Percentiles rank a stretch among this genome's conserved stretches.
Evolutionary conservation across 2,113 vertebrate species (phyloP).

Genomic region (Phrynocephalus versicolor): DNA sequence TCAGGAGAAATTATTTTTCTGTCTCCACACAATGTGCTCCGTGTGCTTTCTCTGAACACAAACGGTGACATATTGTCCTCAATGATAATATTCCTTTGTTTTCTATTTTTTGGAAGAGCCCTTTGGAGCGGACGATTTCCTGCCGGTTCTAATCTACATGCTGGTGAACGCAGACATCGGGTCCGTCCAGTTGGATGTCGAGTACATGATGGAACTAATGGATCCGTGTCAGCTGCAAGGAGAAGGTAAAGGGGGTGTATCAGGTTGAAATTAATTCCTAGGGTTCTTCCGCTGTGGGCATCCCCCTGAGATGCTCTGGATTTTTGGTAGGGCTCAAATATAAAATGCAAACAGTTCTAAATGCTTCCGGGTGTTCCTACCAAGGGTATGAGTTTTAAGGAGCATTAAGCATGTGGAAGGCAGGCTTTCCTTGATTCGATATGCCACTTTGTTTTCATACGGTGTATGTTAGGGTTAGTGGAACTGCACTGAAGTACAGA

Average conservation of each 20-base stretch:
- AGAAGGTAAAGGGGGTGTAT: conserved; percentile 63
- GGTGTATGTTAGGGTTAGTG: not conserved
- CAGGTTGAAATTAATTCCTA: too few relatives aligned
- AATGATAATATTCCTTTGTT: not conserved
- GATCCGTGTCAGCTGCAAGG: conserved; percentile 85
- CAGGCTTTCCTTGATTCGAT: not conserved
- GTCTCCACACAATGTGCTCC: too few relatives aligned
- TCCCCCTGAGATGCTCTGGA: too few relatives aligned
- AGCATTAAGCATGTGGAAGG: not conserved
- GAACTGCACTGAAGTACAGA: not conserved
- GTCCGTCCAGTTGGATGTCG: conserved; percentile 84
- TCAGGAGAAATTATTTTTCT: not conserved
- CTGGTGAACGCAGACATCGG: conserved; percentile 78
- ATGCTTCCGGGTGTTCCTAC: too few relatives aligned
- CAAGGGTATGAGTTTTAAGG: not conserved
- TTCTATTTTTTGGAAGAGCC: conserved; percentile 67
- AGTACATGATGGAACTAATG: conserved; percentile 92
- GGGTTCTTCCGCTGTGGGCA: too few relatives aligned
- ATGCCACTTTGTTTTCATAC: not conserved
- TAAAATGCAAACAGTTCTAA: too few relatives aligned
- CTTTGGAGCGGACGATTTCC: conserved; percentile 88
- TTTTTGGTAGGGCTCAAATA: not conserved
- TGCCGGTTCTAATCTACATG: conserved; percentile 87
- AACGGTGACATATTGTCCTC: not conserved
- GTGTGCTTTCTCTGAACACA: not conserved